Percentiles rank a stretch among this genome's conserved stretches.
Evolutionary conservation across 2,113 vertebrate species (phyloP).

Genomic region (Bostrychus sinensis): DNA sequence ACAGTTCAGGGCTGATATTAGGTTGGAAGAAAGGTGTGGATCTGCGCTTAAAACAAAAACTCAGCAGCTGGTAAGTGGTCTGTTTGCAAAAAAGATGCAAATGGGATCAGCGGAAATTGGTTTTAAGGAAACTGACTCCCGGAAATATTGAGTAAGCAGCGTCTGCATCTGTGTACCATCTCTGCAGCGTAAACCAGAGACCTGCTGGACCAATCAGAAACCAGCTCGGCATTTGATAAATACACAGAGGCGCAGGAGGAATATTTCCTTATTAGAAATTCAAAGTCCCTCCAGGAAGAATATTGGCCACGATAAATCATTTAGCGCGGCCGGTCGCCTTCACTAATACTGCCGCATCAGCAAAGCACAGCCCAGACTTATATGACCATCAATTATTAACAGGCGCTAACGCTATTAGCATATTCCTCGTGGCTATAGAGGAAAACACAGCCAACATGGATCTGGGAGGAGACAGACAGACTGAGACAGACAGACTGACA

Average conservation of each 20-base stretch:
- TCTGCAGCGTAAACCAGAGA: conserved; percentile 50
- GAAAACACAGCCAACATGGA: conserved; percentile 16
- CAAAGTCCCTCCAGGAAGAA: conserved; percentile 70
- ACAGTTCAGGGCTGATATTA: conserved; percentile 18
- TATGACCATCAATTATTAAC: conserved; percentile 81
- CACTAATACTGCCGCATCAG: conserved; percentile 75
- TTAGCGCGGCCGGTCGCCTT: conserved; percentile 61
- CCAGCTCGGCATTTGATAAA: conserved; percentile 62
- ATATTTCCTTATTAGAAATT: conserved; percentile 77
- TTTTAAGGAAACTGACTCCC: conserved; percentile 68
- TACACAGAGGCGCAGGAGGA: conserved; percentile 62
- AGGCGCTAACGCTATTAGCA: conserved; percentile 70
- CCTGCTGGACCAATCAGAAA: conserved; percentile 56
- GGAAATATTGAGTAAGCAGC: conserved; percentile 66
- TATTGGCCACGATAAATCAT: conserved; percentile 77
- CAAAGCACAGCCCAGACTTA: conserved; percentile 67
- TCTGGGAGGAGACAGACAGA: conserved; percentile 14
- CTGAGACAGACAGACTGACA: conserved; percentile 18
- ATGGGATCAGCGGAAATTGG: conserved; percentile 57
- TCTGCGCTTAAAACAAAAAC: conserved; percentile 43
- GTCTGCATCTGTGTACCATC: conserved; percentile 35
- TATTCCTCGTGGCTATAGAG: conserved; percentile 52
- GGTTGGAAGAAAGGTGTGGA: conserved; percentile 24
- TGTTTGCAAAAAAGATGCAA: conserved; percentile 48
- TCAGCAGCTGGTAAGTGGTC: conserved; percentile 61